Base-by-base conservation (phyloP, 64 coral and sea anemone species). In the Astreopora myriophthalma region DNA sequence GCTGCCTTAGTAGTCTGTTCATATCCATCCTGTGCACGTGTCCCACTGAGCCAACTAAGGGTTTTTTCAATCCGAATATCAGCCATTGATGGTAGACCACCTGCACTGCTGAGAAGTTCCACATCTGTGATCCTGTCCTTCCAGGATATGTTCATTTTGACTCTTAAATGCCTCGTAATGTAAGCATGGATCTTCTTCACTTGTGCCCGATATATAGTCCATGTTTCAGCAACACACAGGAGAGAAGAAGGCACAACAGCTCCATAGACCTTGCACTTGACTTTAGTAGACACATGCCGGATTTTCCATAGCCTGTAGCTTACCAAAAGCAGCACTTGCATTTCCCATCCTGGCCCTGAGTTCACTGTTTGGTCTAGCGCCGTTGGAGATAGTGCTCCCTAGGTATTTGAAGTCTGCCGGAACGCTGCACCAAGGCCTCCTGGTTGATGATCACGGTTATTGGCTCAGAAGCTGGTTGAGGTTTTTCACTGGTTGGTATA, bases 211-310 rank as follows among this genome's bases (percentile, higher is more conserved):
- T 61, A 85, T 8, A 84, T 48, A 17, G 61, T 71, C 76, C 89
- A 91, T 8, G 89, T 82, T 34, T 90, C 74, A 6, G 88, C 88
- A 51, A 57, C 61, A 19, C 42, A 80, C 19, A 90, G 65, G 73
- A 90, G 74, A 12, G 57, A 39, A 13, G 74, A 80, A 2, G 44
- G 17, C 46, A 89, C 70, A 7, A 89, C 70, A 75, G 86, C 70
- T 34, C 48, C 12, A 49, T 89, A 89, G 34, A 51, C 85, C 34
- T 72, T 65, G 38, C 85, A 87, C 32, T 87, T 73, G 6, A 46
- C 66, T 26, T 42, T 30, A 39, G 73, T 87, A 29, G 85, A 72
- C 6, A 87, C 85, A 87, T 87, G 65, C 10, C 10, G 13, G 66
- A 73, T 87, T 24, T 72, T 46, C 67, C 84, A 70, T 23, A 87